Evolutionary conservation across 2,113 vertebrate species (phyloP).

Genomic region (Drymodes brunneopygia): DNA sequence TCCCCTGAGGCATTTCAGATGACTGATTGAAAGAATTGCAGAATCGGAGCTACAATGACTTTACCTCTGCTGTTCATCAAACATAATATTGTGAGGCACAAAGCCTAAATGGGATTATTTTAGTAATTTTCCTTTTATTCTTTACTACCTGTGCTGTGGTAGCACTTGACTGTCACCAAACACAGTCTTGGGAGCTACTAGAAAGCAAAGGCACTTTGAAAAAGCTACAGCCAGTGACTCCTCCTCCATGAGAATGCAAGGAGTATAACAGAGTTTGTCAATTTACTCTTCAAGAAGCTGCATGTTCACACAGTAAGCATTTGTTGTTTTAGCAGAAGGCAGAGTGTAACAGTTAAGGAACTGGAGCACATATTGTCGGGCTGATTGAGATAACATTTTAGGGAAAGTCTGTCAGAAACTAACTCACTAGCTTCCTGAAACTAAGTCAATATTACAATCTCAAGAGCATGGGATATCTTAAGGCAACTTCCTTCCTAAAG

Average conservation of each 20-base stretch:
- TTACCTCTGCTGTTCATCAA: not conserved
- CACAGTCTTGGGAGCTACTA: not conserved
- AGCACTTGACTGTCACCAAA: not conserved
- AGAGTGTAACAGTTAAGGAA: not conserved
- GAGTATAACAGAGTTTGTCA: not conserved
- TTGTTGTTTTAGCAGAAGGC: not conserved
- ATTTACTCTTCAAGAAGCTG: not conserved
- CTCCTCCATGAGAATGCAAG: not conserved
- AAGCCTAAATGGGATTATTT: not conserved
- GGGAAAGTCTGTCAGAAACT: not conserved
- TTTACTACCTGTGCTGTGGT: not conserved
- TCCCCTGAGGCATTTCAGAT: not conserved
- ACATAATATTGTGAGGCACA: not conserved
- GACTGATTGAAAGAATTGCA: not conserved
- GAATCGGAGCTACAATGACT: not conserved
- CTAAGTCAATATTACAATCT: not conserved
- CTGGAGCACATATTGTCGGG: not conserved
- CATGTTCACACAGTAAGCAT: accelerated
- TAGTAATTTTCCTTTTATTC: not conserved
- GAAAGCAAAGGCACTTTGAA: not conserved
- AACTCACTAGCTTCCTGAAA: not conserved
- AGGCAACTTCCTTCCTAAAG: not conserved
- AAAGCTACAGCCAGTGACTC: not conserved
- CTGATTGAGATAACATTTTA: not conserved
- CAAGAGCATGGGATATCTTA: not conserved